Conservation (phyloP, 2,888 invertebrate species). For the Drosophila anceps region DNA sequence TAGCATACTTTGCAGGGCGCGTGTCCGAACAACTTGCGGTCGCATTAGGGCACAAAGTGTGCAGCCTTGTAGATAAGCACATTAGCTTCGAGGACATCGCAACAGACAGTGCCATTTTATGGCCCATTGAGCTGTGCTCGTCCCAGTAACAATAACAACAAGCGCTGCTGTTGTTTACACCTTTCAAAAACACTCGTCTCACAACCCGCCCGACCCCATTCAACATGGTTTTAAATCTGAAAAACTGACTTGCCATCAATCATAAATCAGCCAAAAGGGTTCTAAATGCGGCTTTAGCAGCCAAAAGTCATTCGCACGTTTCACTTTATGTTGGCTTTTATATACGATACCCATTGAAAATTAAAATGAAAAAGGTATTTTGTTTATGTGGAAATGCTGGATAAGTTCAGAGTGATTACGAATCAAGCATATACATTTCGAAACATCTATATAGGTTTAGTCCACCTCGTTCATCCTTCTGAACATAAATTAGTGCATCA, state of each 20-base stretch:
- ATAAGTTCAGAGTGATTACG: not conserved
- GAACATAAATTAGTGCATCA: too few species aligned
- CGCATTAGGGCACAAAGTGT: slow-evolving; percentile 83
- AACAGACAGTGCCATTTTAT: slow-evolving; percentile 84
- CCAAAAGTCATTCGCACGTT: slow-evolving; percentile 82
- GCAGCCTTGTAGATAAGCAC: slow-evolving; percentile 84
- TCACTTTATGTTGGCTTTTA: slow-evolving; percentile 37
- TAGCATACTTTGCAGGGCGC: slow-evolving; percentile 53
- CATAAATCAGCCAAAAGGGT: slow-evolving; percentile 78
- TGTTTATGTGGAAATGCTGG: not conserved
- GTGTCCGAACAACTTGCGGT: slow-evolving; percentile 77
- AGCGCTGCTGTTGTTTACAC: slow-evolving; percentile 75
- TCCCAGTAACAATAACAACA: slow-evolving; percentile 14
- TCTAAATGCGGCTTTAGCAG: slow-evolving; percentile 56
- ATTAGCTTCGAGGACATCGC: slow-evolving; percentile 69
- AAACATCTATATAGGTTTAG: not conserved
- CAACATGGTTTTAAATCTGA: slow-evolving; percentile 16
- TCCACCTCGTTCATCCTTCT: not conserved
- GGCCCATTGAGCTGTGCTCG: slow-evolving; percentile 84
- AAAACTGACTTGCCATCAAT: slow-evolving; percentile 77
- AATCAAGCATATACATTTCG: not conserved
- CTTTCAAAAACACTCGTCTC: slow-evolving; percentile 77
- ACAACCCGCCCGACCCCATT: slow-evolving; percentile 9
- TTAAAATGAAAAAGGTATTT: too few species aligned
- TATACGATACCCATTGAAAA: not conserved